Evolutionary conservation across 30 jellyfish, hydroid and myxozoan species (phyloP), one percentile per base, ranked within the genome.

Genomic region (Chironex yamaguchii): DNA sequence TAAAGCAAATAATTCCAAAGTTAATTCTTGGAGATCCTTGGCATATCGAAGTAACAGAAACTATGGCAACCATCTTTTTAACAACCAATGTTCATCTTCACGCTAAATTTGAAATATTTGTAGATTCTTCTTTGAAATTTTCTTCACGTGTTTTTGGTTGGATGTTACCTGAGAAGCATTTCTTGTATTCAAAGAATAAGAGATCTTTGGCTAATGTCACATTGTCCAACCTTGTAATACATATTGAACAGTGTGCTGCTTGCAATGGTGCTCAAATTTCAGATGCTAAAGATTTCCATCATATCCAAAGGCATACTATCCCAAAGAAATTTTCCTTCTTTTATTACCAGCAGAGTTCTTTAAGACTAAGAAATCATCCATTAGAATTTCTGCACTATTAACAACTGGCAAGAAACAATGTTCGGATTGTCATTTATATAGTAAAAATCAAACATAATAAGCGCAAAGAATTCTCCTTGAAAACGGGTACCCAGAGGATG

Each of bases 151-250:
- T 69, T 29, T 65, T 21, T 21, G 79, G 79, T 23, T 65, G 79
- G 79, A 65, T 65, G 79, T 22, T 65, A 2, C 79, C 65, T 9
- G 79, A 65, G 31, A 54, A 65, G 25, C 84, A 71, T 25, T n/a
- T 29, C 17, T 0, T 71, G n/a, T 71, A 71, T 26, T 25, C 3
- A 32, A 21, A 6, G 51, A 17, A 6, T 33, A 6, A 29, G 4
- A 14, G 73, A 36, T 6, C 34, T 4, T 0, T 36, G 21, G 26
- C 70, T 14, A 71, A 35, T 29, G 29, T 71, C 0, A 4, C 72
- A n/a, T 27, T 71, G 9, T 36, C 84, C 17, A 71, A 71, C 1
- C n/a, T 75, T 1, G 25, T 75, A 0, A 50, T 20, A 4, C 76
- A 75, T 4, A 25, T 75, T 26, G 53, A 75, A 12, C 20, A 0